Base-by-base conservation (phyloP, 2,797 vertebrate genomes). In the Hydrolagus colliei region DNA sequence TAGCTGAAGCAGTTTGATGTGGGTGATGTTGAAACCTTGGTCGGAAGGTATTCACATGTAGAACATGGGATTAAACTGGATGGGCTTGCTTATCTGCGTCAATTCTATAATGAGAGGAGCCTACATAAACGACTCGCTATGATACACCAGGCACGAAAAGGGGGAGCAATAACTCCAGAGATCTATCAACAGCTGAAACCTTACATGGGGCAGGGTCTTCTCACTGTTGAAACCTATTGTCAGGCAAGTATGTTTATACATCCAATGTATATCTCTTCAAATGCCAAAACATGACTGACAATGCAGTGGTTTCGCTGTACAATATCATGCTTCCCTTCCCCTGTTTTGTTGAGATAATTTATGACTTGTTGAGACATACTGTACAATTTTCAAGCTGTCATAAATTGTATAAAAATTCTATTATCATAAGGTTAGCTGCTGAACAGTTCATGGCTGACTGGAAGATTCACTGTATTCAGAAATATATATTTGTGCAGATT, bases 1-100 rank as follows among this genome's bases (percentile, higher is more conserved):
- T 90, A 95, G 94, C 85, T 95, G 74, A 95, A 95, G 80, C 94
- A 95, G 88, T 95, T 95, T 88, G 94, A 95, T 0, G 92, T 94
- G 87, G 95, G 93, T 0, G 94, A 95, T 0, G 91, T 95, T 86
- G 94, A 95, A 89, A 93, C 91, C 86, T 89, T 95, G 89, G 93
- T 94, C 76, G 94, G 94, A 0, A 93, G 94, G 0, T 95, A 95
- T 88, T 91, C 94, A n/a, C 95, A 95, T 0, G 89, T 92, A 77
- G 95, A 95, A 88, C 94, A 93, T 0, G 94, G 94, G 82, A 91
- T 95, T 86, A 94, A 94, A 89, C 90, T 95, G 93, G 94, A 95
- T 2, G 94, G 94, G 79, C 92, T 89, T 72, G 93, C 94, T 2
- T 93, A 92, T 87, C 90, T 95, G 9, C 87, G 91, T 7, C 94